Conservation (phyloP, 1,140 invertebrate genomes). For the Colletes latitarsis region DNA sequence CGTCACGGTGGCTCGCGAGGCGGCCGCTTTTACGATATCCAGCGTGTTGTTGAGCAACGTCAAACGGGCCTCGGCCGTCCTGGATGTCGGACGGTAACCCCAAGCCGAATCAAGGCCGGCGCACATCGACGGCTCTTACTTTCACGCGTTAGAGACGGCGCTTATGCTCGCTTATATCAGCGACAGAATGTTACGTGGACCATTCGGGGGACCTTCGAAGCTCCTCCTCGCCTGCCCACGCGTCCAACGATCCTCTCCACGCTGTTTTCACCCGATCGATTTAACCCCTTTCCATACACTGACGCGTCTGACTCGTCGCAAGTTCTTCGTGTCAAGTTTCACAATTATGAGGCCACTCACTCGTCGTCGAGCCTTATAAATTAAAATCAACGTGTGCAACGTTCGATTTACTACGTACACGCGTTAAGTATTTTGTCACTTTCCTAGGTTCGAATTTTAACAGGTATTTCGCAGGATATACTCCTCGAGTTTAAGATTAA, state of each 20-base stretch:
- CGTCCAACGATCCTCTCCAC: not conserved
- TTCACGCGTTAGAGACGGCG: conserved; percentile 67
- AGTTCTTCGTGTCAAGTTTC: too few species aligned
- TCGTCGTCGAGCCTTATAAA: too few species aligned
- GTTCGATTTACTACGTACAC: too few species aligned
- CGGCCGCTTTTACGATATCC: conserved; percentile 61
- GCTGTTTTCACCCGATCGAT: not conserved
- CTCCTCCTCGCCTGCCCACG: not conserved
- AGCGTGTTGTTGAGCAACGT: conserved; percentile 67
- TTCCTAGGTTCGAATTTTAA: too few species aligned
- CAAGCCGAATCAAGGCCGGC: conserved; percentile 74
- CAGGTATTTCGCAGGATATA: too few species aligned
- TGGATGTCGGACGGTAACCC: conserved; percentile 77
- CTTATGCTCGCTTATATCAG: conserved; percentile 27
- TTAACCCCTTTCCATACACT: too few species aligned
- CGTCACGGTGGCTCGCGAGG: conserved; percentile 49
- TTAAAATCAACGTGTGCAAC: too few species aligned
- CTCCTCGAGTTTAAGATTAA: too few species aligned
- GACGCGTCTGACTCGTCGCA: too few species aligned
- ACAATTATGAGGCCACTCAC: too few species aligned
- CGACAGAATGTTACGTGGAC: conserved; percentile 13
- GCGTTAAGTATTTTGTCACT: too few species aligned
- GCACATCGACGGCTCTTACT: conserved; percentile 70
- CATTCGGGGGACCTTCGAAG: not conserved
- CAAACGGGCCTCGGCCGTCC: conserved; percentile 68